Conservation (phyloP, 1,140 invertebrate species). For the Carposina sasakii region DNA sequence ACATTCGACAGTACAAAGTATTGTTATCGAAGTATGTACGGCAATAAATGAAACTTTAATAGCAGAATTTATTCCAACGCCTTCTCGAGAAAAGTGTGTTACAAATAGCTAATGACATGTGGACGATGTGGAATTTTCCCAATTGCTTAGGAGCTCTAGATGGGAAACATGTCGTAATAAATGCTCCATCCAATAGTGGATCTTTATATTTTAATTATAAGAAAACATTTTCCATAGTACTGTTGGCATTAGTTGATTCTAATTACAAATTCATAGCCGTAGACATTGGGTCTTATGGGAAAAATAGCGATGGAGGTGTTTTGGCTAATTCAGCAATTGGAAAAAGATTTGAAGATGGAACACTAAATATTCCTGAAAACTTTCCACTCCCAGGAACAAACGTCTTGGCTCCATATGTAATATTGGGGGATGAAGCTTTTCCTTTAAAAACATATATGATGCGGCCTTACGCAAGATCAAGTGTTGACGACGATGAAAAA, state of each 20-base stretch:
- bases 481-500: background rate
- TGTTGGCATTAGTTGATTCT: slow-evolving; percentile 44
- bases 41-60: slow-evolving; percentile 1
- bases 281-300: slow-evolving; percentile 44
- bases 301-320: slow-evolving; percentile 39
- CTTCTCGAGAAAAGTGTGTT: slow-evolving; percentile 5
- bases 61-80: background rate
- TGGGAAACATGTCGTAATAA: slow-evolving; percentile 41
- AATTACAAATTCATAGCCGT: slow-evolving; percentile 41
- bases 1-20: no score
- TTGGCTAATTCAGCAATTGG: slow-evolving; percentile 32
- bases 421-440: slow-evolving; percentile 60
- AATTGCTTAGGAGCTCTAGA: slow-evolving; percentile 7
- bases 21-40: slow-evolving; percentile 9
- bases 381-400: slow-evolving; percentile 23
- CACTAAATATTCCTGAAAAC: slow-evolving; percentile 16
- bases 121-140: slow-evolving; percentile 35
- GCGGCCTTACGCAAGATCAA: slow-evolving; percentile 33
- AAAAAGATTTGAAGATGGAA: slow-evolving; percentile 7
- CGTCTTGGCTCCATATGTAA: slow-evolving; percentile 26
- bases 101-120: slow-evolving; percentile 18
- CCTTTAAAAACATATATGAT: slow-evolving; percentile 35
- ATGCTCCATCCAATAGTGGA: slow-evolving; percentile 32
- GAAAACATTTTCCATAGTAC: slow-evolving; percentile 38
- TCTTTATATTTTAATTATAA: slow-evolving; percentile 57